A percentile compares a stretch with the other conserved stretches of the same genome.
Evolutionary conservation across 1,140 invertebrate genomes (phyloP).

Genomic region (Eciton burchellii): DNA sequence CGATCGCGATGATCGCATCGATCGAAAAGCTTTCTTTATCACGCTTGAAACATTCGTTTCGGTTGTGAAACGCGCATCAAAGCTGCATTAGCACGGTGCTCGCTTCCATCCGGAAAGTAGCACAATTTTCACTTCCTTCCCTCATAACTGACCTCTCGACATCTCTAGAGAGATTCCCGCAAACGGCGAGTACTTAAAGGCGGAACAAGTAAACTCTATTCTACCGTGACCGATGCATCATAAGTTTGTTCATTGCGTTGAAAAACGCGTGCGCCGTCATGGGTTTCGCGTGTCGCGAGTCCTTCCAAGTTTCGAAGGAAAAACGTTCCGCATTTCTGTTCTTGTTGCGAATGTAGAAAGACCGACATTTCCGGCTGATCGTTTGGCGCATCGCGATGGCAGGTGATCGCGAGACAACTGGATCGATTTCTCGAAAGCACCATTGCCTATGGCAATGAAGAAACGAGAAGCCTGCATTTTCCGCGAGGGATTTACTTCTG

Average conservation of each 20-base stretch:
- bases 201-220: no score
- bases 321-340: neutral
- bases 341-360: neutral
- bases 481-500: neutral
- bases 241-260: neutral
- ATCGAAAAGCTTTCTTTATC: conserved; percentile 63
- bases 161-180: no score
- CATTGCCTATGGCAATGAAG: no score
- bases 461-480: neutral
- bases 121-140: no score
- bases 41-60: conserved; percentile 48
- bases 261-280: neutral
- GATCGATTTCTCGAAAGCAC: neutral
- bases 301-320: neutral
- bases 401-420: neutral
- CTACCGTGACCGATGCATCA: no score
- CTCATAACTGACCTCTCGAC: no score
- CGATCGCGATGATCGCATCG: conserved; percentile 32
- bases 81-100: conserved; percentile 68
- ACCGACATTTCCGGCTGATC: neutral
- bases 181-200: no score
- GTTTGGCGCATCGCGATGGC: neutral
- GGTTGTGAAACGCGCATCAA: conserved; percentile 63
- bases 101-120: no score
- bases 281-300: neutral